These are phyloP conservation scores for Acleris literana DNA, from an alignment of 2,888 invertebrate species.

Conservation along the genomic window DNA sequence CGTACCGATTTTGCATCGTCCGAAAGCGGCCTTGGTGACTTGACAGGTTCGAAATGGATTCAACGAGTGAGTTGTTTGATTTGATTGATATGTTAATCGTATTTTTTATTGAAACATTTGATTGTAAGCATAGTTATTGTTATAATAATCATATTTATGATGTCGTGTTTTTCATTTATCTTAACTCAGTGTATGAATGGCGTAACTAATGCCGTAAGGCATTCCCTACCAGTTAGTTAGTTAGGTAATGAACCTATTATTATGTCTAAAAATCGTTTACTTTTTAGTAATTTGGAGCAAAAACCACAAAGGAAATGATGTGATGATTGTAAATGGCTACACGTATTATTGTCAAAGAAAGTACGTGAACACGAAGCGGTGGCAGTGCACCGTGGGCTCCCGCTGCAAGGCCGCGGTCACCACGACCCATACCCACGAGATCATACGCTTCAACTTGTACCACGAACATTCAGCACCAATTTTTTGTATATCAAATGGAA, in stretches of 20 bases:
- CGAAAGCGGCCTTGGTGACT: too few relatives aligned
- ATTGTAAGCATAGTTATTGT: too few relatives aligned
- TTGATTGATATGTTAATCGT: too few relatives aligned
- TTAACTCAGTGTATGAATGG: too few relatives aligned
- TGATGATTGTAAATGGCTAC: conserved; percentile 45
- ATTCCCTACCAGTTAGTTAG: not conserved
- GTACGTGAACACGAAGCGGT: conserved; percentile 25
- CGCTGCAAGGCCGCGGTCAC: not conserved
- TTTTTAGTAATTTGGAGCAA: not conserved
- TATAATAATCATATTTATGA: too few relatives aligned
- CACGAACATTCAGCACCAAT: not conserved
- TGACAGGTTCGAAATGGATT: too few relatives aligned
- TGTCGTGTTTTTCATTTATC: too few relatives aligned
- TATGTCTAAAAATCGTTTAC: not conserved
- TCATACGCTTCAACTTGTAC: not conserved
- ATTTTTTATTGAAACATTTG: too few relatives aligned
- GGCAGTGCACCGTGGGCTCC: conserved; percentile 38
- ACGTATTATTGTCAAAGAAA: conserved; percentile 40
- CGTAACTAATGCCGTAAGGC: too few relatives aligned
- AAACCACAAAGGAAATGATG: conserved; percentile 34
- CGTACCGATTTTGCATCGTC: too few relatives aligned
- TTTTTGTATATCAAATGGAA: not conserved
- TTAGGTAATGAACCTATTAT: too few relatives aligned
- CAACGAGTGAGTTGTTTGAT: too few relatives aligned
- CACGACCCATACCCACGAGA: conserved; percentile 1